These are phyloP conservation scores for Sycobia sp. DNA, from an alignment of 1,140 invertebrate species.

Conservation along the genomic window DNA sequence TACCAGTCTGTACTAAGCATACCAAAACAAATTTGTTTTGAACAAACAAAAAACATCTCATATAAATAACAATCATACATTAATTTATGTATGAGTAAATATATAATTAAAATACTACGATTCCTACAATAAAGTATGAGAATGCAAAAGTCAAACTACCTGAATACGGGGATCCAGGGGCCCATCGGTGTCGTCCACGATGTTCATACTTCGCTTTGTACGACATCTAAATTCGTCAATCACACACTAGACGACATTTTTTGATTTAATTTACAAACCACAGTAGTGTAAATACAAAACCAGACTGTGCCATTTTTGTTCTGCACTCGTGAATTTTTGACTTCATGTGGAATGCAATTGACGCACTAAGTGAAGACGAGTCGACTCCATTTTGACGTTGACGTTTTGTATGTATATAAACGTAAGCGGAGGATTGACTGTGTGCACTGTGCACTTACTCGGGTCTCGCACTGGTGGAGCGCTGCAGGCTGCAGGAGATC, in stretches of 20 bases:
- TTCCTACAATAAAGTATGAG: too few relatives aligned
- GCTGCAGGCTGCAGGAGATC: too few relatives aligned
- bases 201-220: slow-evolving; percentile 53
- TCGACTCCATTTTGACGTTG: slow-evolving; percentile 42
- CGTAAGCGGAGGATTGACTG: too few relatives aligned
- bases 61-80: too few relatives aligned
- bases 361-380: slow-evolving; percentile 35
- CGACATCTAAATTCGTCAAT: slow-evolving; percentile 49
- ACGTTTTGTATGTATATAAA: not conserved
- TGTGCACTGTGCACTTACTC: too few relatives aligned
- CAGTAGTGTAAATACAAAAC: not conserved
- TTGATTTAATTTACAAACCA: not conserved
- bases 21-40: slow-evolving; percentile 15
- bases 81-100: too few relatives aligned
- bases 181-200: slow-evolving; percentile 54
- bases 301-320: not conserved
- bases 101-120: too few relatives aligned
- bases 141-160: slow-evolving; percentile 42
- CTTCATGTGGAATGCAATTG: slow-evolving; percentile 12
- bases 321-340: not conserved
- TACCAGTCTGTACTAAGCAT: slow-evolving; percentile 51
- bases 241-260: slow-evolving; percentile 35
- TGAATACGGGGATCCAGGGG: slow-evolving; percentile 58
- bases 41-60: too few relatives aligned
- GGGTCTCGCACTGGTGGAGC: too few relatives aligned